Conservation (phyloP, 64 coral and sea anemone genomes). For the Pocillopora verrucosa region DNA sequence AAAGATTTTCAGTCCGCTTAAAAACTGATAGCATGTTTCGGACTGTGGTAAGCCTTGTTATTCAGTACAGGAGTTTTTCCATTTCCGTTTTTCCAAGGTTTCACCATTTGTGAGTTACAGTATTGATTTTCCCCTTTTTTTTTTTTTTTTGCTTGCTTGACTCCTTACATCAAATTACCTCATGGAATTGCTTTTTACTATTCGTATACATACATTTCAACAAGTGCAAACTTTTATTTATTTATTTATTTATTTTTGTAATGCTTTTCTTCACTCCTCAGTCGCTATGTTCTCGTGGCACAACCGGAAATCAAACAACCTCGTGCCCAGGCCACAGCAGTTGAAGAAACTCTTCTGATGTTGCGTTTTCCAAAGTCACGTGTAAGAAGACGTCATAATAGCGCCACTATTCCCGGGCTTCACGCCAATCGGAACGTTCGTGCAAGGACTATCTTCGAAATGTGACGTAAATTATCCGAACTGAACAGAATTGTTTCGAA, state of each 20-base stretch:
- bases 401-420: background rate
- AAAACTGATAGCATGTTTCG: too few species aligned
- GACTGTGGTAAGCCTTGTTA: too few species aligned
- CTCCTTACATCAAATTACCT: too few species aligned
- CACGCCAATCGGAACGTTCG: background rate
- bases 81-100: too few species aligned
- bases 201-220: background rate
- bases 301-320: background rate
- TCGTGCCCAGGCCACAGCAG: background rate
- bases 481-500: too few species aligned
- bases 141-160: too few species aligned
- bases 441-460: background rate
- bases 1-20: background rate
- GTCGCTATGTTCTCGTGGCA: conserved; percentile 20
- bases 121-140: too few species aligned
- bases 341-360: conserved; percentile 22
- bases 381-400: background rate
- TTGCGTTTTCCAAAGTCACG: conserved; percentile 18
- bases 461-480: background rate
- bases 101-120: too few species aligned
- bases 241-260: background rate
- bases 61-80: too few species aligned
- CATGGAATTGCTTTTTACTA: background rate
- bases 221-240: background rate
- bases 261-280: background rate